Base-by-base conservation (phyloP, 2,888 invertebrate species). In the Tipula lateralis region DNA sequence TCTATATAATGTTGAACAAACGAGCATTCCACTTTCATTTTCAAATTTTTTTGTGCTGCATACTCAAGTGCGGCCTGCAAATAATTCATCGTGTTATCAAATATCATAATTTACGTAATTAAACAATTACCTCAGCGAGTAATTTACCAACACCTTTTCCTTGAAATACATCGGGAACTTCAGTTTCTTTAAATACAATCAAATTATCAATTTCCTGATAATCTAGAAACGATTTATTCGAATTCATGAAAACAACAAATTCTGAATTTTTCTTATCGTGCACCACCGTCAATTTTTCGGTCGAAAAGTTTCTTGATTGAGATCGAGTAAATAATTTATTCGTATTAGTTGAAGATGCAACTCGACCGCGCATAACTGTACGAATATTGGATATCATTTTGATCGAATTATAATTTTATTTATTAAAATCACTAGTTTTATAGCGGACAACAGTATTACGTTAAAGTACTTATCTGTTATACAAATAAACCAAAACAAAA, bases 121-220 rank as follows among this genome's bases (percentile, higher is more conserved):
- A 4, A n/a, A n/a, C 13, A 30, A 2, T n/a, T 82, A 82, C 82
- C n/a, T 82, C 82, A 82, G 82, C 82, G 29, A 82, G 32, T 30
- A 82, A 6, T 82, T 82, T 82, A 5, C 82, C 82, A 30, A 82
- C 82, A 82, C 82, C 82, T 32, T 82, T 82, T 7, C 82, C 82
- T 82, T 82, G 30, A 1, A 82, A 82, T 16, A 82, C n/a, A 2
- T 29, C n/a, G 0, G 82, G 82, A n/a, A 82, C 82, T 82, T 30
- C 3, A 19, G 82, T 82, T 30, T 82, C 82, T 82, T 82, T 82
- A 30, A 82, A 82, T 29, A 82, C n/a, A 7, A 82, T 82, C n/a
- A 32, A 30, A 82, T 82, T 32, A n/a, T 5, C 30, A 16, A 4
- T 29, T 30, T 82, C 32, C 82, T 82, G 13, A 30, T 82, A 82